Conservation (phyloP, 2,888 invertebrate species). For the Calephelis perditalis region DNA sequence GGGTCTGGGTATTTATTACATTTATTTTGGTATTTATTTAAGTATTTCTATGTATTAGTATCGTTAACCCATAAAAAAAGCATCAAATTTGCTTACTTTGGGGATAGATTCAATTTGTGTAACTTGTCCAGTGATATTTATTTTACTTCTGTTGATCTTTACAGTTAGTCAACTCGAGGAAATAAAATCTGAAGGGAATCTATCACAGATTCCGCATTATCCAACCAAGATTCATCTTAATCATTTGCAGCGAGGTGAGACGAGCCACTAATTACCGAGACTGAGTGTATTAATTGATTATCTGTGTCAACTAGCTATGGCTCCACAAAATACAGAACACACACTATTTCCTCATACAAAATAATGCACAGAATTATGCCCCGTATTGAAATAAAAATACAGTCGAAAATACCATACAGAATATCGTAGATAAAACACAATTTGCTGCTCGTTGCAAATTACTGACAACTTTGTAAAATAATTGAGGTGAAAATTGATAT, state of each 20-base stretch:
- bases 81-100: too few species aligned
- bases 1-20: too few species aligned
- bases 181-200: neutral
- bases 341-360: conserved; percentile 12
- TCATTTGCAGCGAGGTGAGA: conserved; percentile 49
- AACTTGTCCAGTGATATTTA: too few species aligned
- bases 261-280: conserved; percentile 55
- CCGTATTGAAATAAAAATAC: neutral
- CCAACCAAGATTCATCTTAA: conserved; percentile 49
- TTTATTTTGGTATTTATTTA: too few species aligned
- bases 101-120: too few species aligned
- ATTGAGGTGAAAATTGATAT: conserved; percentile 18
- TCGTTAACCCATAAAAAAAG: too few species aligned
- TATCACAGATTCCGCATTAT: conserved; percentile 24
- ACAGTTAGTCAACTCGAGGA: too few species aligned
- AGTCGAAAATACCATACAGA: conserved; percentile 5
- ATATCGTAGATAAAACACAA: conserved; percentile 8
- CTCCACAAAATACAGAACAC: conserved; percentile 22
- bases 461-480: conserved; percentile 26
- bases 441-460: conserved; percentile 15
- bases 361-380: neutral
- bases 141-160: too few species aligned
- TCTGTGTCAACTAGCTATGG: conserved; percentile 38
- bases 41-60: too few species aligned
- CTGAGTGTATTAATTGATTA: conserved; percentile 55